Evolutionary conservation across 2,888 invertebrate species (phyloP).

Genomic region (Hetaerina titia): DNA sequence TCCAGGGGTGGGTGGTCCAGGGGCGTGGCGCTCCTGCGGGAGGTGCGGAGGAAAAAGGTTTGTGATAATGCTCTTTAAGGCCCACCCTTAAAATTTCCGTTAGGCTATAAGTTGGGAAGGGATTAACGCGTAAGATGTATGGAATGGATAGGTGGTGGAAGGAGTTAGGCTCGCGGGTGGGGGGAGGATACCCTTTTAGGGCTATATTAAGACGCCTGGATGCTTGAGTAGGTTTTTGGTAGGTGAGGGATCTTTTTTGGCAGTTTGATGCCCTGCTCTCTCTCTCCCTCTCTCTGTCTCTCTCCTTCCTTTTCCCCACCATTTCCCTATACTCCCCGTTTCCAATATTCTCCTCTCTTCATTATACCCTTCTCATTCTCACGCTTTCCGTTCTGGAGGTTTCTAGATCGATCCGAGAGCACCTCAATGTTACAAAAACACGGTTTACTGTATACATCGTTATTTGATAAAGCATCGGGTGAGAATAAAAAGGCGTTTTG

Average conservation of each 20-base stretch:
- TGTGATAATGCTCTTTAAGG: slow-evolving; percentile 40
- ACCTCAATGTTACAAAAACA: no score
- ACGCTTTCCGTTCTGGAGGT: no score
- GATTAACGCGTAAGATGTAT: slow-evolving; percentile 10
- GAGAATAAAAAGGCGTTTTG: no score
- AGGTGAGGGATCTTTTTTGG: neutral
- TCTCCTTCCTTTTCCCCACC: neutral
- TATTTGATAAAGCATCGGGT: no score
- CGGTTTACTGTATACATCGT: no score
- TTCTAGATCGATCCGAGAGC: no score
- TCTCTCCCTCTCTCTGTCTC: neutral
- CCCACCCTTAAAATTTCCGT: slow-evolving; percentile 40
- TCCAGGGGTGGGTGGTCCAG: neutral
- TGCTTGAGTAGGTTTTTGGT: slow-evolving; percentile 29
- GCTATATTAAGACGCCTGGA: slow-evolving; percentile 31
- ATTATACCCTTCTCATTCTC: neutral
- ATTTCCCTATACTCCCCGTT: no score
- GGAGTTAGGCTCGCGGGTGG: neutral
- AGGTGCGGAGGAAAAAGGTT: neutral
- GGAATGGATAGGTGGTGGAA: neutral
- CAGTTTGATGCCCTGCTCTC: slow-evolving; percentile 11
- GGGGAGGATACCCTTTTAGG: neutral
- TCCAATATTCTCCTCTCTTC: neutral
- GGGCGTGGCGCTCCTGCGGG: neutral
- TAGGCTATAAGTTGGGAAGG: slow-evolving; percentile 12